phyloP scores from a whole-genome alignment of 2,888 invertebrate genomes.

The Athalia cordata region DNA sequence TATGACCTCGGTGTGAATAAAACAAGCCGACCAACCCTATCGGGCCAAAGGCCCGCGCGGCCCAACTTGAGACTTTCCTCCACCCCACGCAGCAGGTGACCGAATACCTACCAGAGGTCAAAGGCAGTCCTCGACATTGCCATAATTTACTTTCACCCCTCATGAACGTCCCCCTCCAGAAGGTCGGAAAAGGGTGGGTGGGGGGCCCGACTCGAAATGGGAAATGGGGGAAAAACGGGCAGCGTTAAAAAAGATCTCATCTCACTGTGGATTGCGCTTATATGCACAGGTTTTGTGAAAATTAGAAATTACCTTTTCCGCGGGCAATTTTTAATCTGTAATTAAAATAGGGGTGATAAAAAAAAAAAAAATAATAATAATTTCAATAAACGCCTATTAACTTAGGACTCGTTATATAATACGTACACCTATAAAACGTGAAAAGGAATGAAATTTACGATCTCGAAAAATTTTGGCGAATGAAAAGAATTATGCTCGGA shows the following conservation, averaged over 20 bases:
- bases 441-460: too few relatives aligned
- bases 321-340: too few relatives aligned
- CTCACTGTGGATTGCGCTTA: neutral
- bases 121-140: constrained; percentile 24
- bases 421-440: too few relatives aligned
- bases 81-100: constrained; percentile 25
- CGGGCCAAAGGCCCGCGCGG: constrained; percentile 31
- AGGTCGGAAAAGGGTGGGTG: neutral
- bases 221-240: neutral
- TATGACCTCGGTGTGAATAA: constrained; percentile 41
- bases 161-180: neutral
- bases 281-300: too few relatives aligned
- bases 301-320: too few relatives aligned
- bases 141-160: constrained; percentile 25
- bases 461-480: too few relatives aligned
- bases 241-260: too few relatives aligned
- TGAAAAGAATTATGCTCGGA: too few relatives aligned
- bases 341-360: too few relatives aligned
- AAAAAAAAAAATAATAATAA: too few relatives aligned
- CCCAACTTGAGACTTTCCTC: constrained; percentile 26
- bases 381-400: too few relatives aligned
- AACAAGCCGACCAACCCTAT: constrained; percentile 39
- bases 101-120: constrained; percentile 30
- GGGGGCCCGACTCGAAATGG: neutral
- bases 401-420: too few relatives aligned